Evolutionary conservation across 2,113 vertebrate species (phyloP).

Genomic region (Taxidea taxus): DNA sequence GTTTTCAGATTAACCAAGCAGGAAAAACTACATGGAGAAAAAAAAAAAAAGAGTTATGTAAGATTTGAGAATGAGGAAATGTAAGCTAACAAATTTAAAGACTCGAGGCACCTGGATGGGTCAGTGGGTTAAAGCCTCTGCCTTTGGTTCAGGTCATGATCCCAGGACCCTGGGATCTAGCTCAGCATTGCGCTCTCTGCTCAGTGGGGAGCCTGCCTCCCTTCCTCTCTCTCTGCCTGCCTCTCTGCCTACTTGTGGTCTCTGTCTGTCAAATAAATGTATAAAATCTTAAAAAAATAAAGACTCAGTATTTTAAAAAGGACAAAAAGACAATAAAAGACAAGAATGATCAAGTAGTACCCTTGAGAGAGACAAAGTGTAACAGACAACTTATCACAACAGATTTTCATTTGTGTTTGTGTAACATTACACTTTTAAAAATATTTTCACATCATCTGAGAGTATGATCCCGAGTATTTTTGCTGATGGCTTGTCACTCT

Average conservation of each 20-base stretch:
- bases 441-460: neutral
- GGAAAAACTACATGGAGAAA: neutral
- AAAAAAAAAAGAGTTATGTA: neutral
- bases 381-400: neutral
- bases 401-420: neutral
- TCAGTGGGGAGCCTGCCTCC: no score
- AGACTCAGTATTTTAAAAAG: neutral
- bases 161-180: no score
- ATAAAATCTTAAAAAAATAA: no score
- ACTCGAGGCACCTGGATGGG: neutral
- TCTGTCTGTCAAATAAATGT: no score
- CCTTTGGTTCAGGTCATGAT: no score
- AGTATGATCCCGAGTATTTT: neutral
- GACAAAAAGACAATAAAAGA: neutral
- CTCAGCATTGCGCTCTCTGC: no score
- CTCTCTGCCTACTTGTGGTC: no score
- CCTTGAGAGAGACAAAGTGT: neutral
- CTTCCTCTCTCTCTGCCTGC: no score
- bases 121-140: no score
- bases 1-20: neutral
- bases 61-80: neutral
- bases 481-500: neutral
- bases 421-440: neutral
- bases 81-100: neutral
- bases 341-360: neutral